Evolutionary conservation across 2,888 invertebrate genomes (phyloP).

Genomic region (Aproaerema taeniolella): DNA sequence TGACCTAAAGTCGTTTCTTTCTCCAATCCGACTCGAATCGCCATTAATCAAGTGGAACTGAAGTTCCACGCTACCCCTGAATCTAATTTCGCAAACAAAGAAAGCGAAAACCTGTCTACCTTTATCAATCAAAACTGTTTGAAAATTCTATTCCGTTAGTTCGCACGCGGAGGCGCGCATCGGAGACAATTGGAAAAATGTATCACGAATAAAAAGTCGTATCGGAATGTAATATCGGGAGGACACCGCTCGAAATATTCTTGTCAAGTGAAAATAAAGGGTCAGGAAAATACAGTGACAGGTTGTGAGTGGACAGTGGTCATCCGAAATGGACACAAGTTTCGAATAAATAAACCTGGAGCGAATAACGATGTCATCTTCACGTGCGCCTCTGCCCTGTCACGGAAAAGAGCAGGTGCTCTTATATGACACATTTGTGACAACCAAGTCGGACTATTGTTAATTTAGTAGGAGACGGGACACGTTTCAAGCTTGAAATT

Average conservation of each 20-base stretch:
- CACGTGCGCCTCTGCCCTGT: constrained; percentile 46
- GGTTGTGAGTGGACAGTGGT: constrained; percentile 70
- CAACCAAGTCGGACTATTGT: constrained; percentile 46
- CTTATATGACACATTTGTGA: constrained; percentile 55
- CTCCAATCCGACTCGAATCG: constrained; percentile 49
- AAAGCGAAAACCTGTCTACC: constrained; percentile 74
- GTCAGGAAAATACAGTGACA: constrained; percentile 71
- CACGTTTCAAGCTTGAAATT: constrained; percentile 22
- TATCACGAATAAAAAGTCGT: constrained; percentile 74
- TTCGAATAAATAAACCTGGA: constrained; percentile 69
- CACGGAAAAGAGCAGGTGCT: constrained; percentile 49
- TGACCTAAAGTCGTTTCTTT: constrained; percentile 54
- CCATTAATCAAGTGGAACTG: constrained; percentile 73
- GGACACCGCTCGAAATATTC: constrained; percentile 65
- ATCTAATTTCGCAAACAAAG: constrained; percentile 75
- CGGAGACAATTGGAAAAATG: constrained; percentile 73
- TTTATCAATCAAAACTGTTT: constrained; percentile 76
- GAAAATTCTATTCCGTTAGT: constrained; percentile 74
- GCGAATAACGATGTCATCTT: constrained; percentile 60
- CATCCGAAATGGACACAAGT: constrained; percentile 58
- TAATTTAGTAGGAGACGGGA: constrained; percentile 31
- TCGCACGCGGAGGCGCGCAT: constrained; percentile 56
- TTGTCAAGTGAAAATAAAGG: constrained; percentile 76
- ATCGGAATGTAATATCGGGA: constrained; percentile 73
- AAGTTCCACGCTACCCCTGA: constrained; percentile 65